phyloP scores from a whole-genome alignment of 2,113 vertebrate genomes.

The Phalacrocorax pelagicus region DNA sequence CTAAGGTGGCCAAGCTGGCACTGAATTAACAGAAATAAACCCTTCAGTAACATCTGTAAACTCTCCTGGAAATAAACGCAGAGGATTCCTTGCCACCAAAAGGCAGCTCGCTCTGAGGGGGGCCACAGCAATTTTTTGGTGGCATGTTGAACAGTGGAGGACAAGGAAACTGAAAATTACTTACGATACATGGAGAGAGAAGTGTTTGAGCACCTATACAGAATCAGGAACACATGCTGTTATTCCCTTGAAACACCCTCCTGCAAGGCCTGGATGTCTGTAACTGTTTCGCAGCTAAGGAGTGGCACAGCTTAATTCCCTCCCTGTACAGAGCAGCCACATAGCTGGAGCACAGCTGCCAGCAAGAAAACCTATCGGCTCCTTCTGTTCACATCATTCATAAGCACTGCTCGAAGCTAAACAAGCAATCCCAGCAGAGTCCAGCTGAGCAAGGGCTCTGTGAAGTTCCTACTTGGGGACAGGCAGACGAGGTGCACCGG shows the following conservation, averaged over 20 bases:
- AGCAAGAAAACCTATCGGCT: neutral
- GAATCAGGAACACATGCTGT: neutral
- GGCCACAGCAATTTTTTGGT: neutral
- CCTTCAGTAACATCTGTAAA: neutral
- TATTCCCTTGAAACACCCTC: neutral
- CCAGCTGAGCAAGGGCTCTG: neutral
- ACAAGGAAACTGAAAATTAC: neutral
- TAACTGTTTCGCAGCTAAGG: neutral
- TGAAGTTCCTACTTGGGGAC: neutral
- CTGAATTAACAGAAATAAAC: neutral
- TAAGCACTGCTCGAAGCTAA: neutral
- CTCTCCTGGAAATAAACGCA: neutral
- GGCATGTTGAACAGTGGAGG: neutral
- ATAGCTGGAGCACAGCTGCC: neutral
- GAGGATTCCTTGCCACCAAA: neutral
- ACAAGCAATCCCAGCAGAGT: neutral
- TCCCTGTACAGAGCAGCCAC: rapidly evolving
- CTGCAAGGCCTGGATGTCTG: neutral
- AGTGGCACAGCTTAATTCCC: neutral
- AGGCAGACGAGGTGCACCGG: neutral
- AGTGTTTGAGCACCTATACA: neutral
- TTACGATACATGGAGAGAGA: neutral
- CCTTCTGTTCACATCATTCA: neutral
- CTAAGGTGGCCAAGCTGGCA: neutral
- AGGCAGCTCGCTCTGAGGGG: neutral